phyloP scores from a whole-genome alignment of 1,140 invertebrate species.

The Penaeus indicus region DNA sequence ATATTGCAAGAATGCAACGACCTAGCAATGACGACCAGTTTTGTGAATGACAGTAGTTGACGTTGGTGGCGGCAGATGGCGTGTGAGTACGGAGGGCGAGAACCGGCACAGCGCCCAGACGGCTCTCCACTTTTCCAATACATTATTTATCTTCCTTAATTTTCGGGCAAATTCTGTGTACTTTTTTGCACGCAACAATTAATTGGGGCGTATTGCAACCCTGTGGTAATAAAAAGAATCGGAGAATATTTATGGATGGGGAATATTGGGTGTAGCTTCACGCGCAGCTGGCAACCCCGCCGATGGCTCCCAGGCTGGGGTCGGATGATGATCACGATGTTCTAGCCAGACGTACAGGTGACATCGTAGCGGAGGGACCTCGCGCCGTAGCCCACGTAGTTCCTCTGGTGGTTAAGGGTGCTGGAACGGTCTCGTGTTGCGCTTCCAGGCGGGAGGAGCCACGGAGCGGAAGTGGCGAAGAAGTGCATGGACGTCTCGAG shows the following conservation, averaged over 20 bases:
- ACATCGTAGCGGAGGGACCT: constrained; percentile 45
- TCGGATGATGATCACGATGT: constrained; percentile 36
- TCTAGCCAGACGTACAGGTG: constrained; percentile 57
- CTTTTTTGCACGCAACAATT: background rate
- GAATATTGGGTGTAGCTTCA: constrained; percentile 3
- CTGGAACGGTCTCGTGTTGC: background rate
- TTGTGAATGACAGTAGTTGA: constrained; percentile 62
- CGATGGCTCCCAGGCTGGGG: constrained; percentile 32
- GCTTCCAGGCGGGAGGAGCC: background rate
- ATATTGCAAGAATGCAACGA: constrained; percentile 61
- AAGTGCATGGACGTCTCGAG: too few species aligned
- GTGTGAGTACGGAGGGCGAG: constrained; percentile 46
- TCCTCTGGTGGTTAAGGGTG: background rate
- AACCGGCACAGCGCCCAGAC: constrained; percentile 6
- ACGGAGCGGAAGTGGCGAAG: background rate
- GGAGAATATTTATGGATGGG: background rate
- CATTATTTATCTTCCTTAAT: background rate
- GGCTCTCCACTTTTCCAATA: background rate
- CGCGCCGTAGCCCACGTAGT: background rate
- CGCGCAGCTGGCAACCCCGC: background rate
- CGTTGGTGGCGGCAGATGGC: constrained; percentile 60
- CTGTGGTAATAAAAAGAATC: background rate
- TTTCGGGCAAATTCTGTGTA: background rate
- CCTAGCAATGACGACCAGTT: constrained; percentile 61
- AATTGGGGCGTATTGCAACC: constrained; percentile 13